Conservation (phyloP, 2,888 invertebrate species). For the Apocheima hispidaria region DNA sequence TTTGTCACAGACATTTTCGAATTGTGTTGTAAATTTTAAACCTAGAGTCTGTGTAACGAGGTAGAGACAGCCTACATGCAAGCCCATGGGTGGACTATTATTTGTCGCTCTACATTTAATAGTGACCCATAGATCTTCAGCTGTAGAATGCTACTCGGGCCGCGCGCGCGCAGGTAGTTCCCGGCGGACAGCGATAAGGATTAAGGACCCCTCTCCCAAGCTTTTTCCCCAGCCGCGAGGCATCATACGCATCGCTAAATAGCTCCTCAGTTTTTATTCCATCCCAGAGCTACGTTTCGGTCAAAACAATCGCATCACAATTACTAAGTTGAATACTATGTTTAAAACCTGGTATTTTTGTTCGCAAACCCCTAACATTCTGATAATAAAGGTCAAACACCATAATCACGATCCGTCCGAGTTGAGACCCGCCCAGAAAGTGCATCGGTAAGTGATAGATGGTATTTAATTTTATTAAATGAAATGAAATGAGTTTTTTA, state of each 20-base stretch:
- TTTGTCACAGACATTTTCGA: not conserved
- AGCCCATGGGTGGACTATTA: not conserved
- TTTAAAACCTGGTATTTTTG: constrained; percentile 1
- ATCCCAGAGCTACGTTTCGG: constrained; percentile 1
- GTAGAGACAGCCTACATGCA: constrained; percentile 5
- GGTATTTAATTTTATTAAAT: not conserved
- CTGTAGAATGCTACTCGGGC: constrained; percentile 3
- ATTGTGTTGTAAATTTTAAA: not conserved
- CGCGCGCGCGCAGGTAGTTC: constrained; percentile 2
- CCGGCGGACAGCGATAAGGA: constrained; percentile 1
- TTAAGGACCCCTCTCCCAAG: not conserved
- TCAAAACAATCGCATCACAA: not conserved
- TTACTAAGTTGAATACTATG: not conserved
- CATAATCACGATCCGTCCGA: not conserved
- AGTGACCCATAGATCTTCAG: not conserved
- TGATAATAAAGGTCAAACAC: constrained; percentile 5
- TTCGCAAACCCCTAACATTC: constrained; percentile 10
- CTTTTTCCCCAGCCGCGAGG: not conserved
- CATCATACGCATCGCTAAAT: not conserved
- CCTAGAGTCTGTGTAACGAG: not conserved
- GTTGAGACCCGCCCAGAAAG: not conserved
- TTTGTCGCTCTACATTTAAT: not conserved
- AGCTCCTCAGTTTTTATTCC: not conserved
- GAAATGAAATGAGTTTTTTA: too few species aligned
- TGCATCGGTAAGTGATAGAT: not conserved